Evolutionary conservation across 2,797 vertebrate genomes (phyloP).

Genomic region (Botia kubotai): DNA sequence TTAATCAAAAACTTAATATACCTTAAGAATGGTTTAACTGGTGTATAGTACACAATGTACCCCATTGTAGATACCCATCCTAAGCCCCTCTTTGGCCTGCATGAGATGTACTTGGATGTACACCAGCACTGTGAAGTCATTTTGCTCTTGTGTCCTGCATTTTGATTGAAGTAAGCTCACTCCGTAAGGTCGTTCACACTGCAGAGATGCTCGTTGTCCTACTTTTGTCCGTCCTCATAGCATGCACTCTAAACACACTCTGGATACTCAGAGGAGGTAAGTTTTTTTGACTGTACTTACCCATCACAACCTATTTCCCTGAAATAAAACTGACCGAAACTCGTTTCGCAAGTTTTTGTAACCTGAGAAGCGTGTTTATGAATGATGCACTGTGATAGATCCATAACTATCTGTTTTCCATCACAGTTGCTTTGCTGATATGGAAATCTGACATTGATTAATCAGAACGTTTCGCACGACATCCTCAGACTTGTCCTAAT

Average conservation of each 20-base stretch:
- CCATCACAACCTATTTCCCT: background rate
- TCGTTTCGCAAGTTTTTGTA: slow-evolving; percentile 25
- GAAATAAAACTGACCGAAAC: background rate
- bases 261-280: background rate
- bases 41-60: background rate
- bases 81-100: background rate
- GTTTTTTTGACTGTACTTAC: background rate
- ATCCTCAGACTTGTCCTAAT: too few relatives aligned
- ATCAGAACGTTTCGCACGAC: background rate
- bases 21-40: background rate
- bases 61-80: background rate
- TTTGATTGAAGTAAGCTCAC: slow-evolving; percentile 24
- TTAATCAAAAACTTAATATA: background rate
- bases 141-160: slow-evolving; percentile 14
- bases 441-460: background rate
- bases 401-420: background rate
- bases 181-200: slow-evolving; percentile 38
- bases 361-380: background rate
- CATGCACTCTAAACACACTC: slow-evolving; percentile 17
- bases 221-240: slow-evolving; percentile 41
- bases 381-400: background rate
- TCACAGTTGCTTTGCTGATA: background rate
- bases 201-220: slow-evolving; percentile 36
- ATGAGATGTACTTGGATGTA: background rate
- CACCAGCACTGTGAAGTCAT: slow-evolving; percentile 17